These are phyloP conservation scores for Chaenocephalus aceratus DNA, from an alignment of 2,113 vertebrate genomes.

Conservation along the genomic window DNA sequence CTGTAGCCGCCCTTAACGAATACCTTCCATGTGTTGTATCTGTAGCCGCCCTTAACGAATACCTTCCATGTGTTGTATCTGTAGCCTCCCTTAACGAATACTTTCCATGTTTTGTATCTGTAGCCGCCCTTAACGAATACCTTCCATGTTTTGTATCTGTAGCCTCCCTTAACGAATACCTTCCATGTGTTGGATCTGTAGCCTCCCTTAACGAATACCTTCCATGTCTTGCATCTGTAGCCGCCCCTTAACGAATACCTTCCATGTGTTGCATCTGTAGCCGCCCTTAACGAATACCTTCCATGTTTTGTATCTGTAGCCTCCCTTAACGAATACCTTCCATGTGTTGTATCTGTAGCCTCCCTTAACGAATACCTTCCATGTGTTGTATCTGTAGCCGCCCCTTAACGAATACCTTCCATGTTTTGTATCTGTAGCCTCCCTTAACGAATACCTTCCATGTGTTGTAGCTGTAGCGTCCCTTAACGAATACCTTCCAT, in stretches of 20 bases:
- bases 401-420: constrained; percentile 52
- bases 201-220: constrained; percentile 52
- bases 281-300: constrained; percentile 53
- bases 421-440: constrained; percentile 48
- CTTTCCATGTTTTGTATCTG: constrained; percentile 46
- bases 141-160: constrained; percentile 48
- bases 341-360: constrained; percentile 48
- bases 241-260: constrained; percentile 52
- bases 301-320: constrained; percentile 48
- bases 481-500: constrained; percentile 56
- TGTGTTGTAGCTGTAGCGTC: constrained; percentile 46
- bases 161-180: constrained; percentile 52
- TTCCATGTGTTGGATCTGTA: constrained; percentile 48
- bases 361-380: constrained; percentile 52
- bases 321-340: constrained; percentile 51
- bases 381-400: constrained; percentile 50
- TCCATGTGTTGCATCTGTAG: constrained; percentile 49
- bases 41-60: constrained; percentile 54
- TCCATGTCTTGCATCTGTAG: constrained; percentile 49
- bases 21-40: constrained; percentile 47
- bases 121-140: constrained; percentile 54
- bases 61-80: constrained; percentile 47
- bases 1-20: constrained; percentile 54
- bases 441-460: constrained; percentile 53
- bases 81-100: constrained; percentile 54